Evolutionary conservation across 2,888 invertebrate genomes (phyloP), one percentile per base, ranked within the genome.

Genomic region (Dinocampus coccinellae): DNA sequence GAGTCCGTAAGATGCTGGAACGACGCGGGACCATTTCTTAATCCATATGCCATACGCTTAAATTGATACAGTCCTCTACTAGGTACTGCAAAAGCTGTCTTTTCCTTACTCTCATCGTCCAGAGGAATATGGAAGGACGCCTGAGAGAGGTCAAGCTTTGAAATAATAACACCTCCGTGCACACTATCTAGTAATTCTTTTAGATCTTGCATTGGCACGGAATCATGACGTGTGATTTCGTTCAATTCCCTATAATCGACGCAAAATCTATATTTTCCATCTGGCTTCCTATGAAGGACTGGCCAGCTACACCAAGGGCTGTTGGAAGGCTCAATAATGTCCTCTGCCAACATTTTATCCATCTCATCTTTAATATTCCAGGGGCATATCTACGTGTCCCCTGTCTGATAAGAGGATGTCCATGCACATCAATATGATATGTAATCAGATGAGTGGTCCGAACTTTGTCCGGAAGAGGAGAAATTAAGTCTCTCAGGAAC

Each of bases 31-130:
- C 58, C 71, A 20, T 67, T 61, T 2, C 36, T 53, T 7, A 71
- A 22, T 0, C 61, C 71, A 16, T 53, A 76, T 71, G 33, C 76
- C 77, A n/a, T 75, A 42, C 69, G 73, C 7, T 57, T 75, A 60
- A 83, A 84, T 7, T 83, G 79, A 63, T 76, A 83, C 0, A 82
- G 72, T 6, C 81, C 82, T 42, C 78, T 47, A 6, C 77, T 77
- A 0, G 81, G 80, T 2, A 81, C 79, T 22, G 79, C 79, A 64
- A 82, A 82, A 0, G 65, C 55, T 2, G 55, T 66, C 1, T 47
- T 65, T 2, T 47, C 36, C 11, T 57, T 13, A 2, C 53, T 55
- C 1, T 42, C 20, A 16, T 33, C 57, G n/a, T 16, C 57, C n/a
- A 63, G 47, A 7, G 1, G 13, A 6, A 72, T 55, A 2, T 55